Evolutionary conservation across 2,888 invertebrate genomes (phyloP).

Genomic region (Drosophila melanosoma): DNA sequence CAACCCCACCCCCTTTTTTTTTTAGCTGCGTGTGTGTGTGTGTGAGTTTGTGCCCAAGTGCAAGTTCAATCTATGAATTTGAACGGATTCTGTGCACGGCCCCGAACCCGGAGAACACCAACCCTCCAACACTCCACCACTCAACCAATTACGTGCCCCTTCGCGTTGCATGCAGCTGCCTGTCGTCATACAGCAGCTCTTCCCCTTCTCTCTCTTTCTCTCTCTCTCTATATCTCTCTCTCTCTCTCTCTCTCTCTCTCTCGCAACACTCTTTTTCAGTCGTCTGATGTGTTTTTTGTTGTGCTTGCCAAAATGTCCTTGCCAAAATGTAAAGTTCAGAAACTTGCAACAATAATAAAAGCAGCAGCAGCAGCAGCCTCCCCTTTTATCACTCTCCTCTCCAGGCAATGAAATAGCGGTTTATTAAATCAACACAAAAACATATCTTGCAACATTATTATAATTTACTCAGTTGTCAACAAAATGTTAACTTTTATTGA

Average conservation of each 20-base stretch:
- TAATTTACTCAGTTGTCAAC: neutral
- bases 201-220: neutral
- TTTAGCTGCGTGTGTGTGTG: slow-evolving; percentile 24
- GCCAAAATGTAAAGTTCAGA: slow-evolving; percentile 69
- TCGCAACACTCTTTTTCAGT: neutral
- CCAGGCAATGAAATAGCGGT: neutral
- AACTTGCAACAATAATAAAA: slow-evolving; percentile 18
- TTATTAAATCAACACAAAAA: neutral
- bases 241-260: slow-evolving; percentile 1
- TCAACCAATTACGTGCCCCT: neutral
- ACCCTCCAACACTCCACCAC: neutral
- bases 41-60: slow-evolving; percentile 74
- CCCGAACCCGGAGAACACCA: slow-evolving; percentile 65
- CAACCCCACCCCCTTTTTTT: neutral
- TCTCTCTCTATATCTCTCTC: slow-evolving; percentile 3
- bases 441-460: neutral
- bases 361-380: neutral
- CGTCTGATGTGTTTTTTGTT: neutral
- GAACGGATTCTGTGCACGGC: slow-evolving; percentile 77
- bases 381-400: neutral
- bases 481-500: neutral
- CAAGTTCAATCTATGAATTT: slow-evolving; percentile 82
- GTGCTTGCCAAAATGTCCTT: slow-evolving; percentile 57
- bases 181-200: neutral
- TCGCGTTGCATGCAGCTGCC: neutral